These are phyloP conservation scores for Polydesmus complanatus DNA, from an alignment of 2,888 invertebrate species.

Conservation along the genomic window DNA sequence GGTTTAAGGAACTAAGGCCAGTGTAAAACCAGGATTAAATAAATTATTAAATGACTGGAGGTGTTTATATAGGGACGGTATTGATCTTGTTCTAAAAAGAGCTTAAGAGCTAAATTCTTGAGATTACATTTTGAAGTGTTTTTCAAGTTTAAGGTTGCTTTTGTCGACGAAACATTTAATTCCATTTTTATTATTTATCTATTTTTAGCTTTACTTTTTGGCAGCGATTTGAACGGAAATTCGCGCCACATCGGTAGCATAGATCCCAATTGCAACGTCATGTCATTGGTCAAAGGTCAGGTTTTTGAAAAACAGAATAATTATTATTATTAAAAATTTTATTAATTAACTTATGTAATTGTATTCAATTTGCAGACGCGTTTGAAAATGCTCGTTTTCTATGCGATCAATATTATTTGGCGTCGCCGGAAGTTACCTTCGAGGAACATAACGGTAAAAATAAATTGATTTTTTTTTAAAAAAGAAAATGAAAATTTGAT, in stretches of 20 bases:
- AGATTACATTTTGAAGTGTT: too few relatives aligned
- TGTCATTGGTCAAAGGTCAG: slow-evolving; percentile 56
- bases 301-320: background rate
- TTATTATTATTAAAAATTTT: background rate
- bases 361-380: slow-evolving; percentile 48
- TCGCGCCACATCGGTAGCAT: slow-evolving; percentile 79
- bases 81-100: background rate
- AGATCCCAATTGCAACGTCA: slow-evolving; percentile 87
- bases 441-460: slow-evolving; percentile 64
- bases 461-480: too few relatives aligned
- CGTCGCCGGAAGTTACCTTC: slow-evolving; percentile 74
- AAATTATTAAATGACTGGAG: too few relatives aligned
- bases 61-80: too few relatives aligned
- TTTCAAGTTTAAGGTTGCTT: too few relatives aligned
- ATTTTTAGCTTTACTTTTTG: slow-evolving; percentile 65
- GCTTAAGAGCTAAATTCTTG: background rate
- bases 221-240: slow-evolving; percentile 44
- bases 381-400: slow-evolving; percentile 95
- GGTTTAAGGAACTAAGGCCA: too few relatives aligned
- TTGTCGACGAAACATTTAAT: slow-evolving; percentile 1
- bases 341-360: slow-evolving; percentile 11
- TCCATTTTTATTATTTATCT: slow-evolving; percentile 7
- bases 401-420: slow-evolving; percentile 95
- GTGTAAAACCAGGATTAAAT: too few relatives aligned
- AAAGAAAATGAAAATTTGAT: too few relatives aligned